Conservation (phyloP, 1,140 invertebrate genomes). For the Caenorhabditis latens region DNA sequence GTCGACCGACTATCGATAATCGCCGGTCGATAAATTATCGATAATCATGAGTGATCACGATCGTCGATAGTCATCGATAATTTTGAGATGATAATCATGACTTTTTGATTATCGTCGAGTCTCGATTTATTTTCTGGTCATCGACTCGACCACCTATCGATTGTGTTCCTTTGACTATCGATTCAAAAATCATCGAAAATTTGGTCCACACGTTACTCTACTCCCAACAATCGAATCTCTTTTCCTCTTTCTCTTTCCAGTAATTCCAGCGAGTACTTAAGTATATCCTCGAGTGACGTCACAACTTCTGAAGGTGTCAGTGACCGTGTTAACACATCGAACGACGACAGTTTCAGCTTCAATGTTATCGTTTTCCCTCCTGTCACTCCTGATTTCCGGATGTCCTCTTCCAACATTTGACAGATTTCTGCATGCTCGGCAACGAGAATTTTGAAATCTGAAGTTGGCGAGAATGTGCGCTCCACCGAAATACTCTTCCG, state of each 20-base stretch:
- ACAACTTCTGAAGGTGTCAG: constrained; percentile 25
- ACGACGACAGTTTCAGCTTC: constrained; percentile 64
- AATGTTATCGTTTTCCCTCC: constrained; percentile 60
- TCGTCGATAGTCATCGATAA: no score
- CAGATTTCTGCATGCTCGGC: constrained; percentile 33
- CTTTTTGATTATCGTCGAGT: no score
- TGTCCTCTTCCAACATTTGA: constrained; percentile 1
- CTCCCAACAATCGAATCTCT: constrained; percentile 64
- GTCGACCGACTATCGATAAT: no score
- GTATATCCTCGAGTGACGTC: constrained; percentile 45
- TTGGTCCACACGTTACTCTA: no score
- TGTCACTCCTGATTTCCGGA: constrained; percentile 2
- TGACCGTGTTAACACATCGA: constrained; percentile 60
- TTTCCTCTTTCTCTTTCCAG: constrained; percentile 41
- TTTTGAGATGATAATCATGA: no score
- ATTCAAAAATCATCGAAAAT: no score
- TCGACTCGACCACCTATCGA: no score
- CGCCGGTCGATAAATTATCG: no score
- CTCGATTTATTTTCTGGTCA: no score
- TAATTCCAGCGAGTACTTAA: constrained; percentile 17
- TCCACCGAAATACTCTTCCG: constrained; percentile 67
- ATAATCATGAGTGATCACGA: no score
- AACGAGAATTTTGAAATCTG: constrained; percentile 17
- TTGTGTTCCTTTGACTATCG: no score
- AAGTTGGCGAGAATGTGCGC: constrained; percentile 57